Evolutionary conservation across 2,888 invertebrate species (phyloP), one percentile per base, ranked within the genome.

Genomic region (Empis livida): DNA sequence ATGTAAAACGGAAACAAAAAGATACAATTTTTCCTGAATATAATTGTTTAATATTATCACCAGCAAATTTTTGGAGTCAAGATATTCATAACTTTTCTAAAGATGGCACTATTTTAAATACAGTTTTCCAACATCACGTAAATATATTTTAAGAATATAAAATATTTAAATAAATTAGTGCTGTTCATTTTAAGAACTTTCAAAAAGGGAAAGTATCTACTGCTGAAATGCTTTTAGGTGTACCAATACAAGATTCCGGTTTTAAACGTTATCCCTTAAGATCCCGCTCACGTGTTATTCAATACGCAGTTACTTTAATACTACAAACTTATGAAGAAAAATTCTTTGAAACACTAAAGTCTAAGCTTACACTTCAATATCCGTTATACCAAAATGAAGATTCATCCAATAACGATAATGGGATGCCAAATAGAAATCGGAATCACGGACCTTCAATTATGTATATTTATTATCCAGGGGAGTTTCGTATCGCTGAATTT

Each of bases 21-120:
- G 77, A 80, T 35, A 73, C 71, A 45, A 75, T 88, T 47, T 73
- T 96, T 53, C 95, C 96, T 0, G 88, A 94, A 64, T 95, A 91
- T 65, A 87, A 83, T 64, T 96, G 96, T 67, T 75, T 96, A 23
- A 72, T 92, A 37, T 71, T 96, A 10, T 95, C 95, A 1, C 96
- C 95, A 1, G 93, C 92, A 8, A 93, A 91, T 71, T 76, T 96
- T 49, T 96, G 96, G 96, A 82, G 84, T 56, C 84, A 89, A 63
- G 86, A 86, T 64, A 72, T 81, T 30, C 81, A 85, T 58, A 74
- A 79, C 39, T 93, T 89, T 64, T 78, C 82, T 45, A 74, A 82
- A 53, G 92, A 93, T 64, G 75, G 79, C 11, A 84, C 86, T 61
- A 78, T 92, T 53, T 74, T 91, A 52, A 80, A 78, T 55, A 91